Conservation (phyloP, 2,888 invertebrate genomes). For the Iphiclides podalirius region DNA sequence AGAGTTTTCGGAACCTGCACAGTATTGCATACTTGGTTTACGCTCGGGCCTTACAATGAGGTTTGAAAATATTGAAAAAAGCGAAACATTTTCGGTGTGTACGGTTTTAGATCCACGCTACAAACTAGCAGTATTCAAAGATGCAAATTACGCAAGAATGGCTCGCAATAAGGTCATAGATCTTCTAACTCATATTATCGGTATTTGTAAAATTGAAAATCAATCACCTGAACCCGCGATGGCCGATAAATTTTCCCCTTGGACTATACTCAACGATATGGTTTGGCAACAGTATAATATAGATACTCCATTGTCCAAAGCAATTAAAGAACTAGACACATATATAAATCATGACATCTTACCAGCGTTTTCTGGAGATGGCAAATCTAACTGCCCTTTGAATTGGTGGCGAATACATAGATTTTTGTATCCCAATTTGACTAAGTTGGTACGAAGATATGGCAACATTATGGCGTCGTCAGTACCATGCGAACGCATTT, state of each 20-base stretch:
- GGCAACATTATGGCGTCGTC: too few relatives aligned
- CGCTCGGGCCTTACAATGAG: conserved; percentile 20
- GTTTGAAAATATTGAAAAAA: conserved; percentile 26
- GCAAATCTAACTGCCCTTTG: too few relatives aligned
- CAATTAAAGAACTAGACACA: conserved; percentile 28
- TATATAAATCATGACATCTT: conserved; percentile 29
- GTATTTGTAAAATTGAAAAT: background rate
- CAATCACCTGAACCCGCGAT: too few relatives aligned
- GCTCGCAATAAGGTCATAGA: conserved; percentile 24
- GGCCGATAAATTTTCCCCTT: too few relatives aligned
- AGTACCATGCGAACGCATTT: too few relatives aligned
- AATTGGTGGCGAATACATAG: too few relatives aligned
- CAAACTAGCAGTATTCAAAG: too few relatives aligned
- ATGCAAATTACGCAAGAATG: conserved; percentile 24
- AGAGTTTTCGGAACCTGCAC: conserved; percentile 5
- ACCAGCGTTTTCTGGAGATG: conserved; percentile 12
- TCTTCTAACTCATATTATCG: conserved; percentile 4
- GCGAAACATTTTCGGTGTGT: conserved; percentile 26
- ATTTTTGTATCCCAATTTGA: too few relatives aligned
- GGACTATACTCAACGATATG: conserved; percentile 21
- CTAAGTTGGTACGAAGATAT: too few relatives aligned
- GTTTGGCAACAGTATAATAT: conserved; percentile 19
- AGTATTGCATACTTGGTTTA: too few relatives aligned
- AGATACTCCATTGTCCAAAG: conserved; percentile 28
- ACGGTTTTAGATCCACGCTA: conserved; percentile 30